Evolutionary conservation across 1,140 invertebrate species (phyloP).

Genomic region (Dufourea novaeangliae): DNA sequence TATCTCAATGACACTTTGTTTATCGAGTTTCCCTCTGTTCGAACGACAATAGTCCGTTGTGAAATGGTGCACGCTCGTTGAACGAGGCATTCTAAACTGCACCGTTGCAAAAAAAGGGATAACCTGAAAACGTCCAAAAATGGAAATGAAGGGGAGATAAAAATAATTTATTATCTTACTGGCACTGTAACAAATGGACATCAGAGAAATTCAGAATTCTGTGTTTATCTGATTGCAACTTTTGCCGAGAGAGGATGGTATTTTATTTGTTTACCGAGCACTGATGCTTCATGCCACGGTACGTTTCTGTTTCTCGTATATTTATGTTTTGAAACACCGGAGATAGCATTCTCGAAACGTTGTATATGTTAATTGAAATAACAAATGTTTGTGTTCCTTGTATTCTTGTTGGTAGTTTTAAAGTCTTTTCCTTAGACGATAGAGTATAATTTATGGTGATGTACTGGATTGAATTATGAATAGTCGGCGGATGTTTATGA

Average conservation of each 20-base stretch:
- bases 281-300: neutral
- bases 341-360: neutral
- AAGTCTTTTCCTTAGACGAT: too few relatives aligned
- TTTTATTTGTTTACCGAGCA: constrained; percentile 19
- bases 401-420: too few relatives aligned
- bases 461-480: too few relatives aligned
- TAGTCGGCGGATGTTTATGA: too few relatives aligned
- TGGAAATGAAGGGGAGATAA: neutral
- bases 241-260: neutral
- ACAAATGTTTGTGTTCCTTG: too few relatives aligned
- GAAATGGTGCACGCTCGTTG: too few relatives aligned
- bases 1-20: neutral
- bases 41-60: too few relatives aligned
- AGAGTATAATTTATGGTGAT: too few relatives aligned
- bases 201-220: constrained; percentile 16
- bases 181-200: neutral
- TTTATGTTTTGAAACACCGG: neutral
- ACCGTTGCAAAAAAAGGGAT: too few relatives aligned
- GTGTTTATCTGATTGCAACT: constrained; percentile 27
- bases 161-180: constrained; percentile 14
- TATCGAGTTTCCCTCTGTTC: neutral
- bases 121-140: too few relatives aligned
- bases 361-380: neutral
- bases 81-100: too few relatives aligned
- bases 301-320: neutral